These are phyloP conservation scores for Nesoenas mayeri DNA, from an alignment of 2,113 vertebrate species.

Conservation along the genomic window DNA sequence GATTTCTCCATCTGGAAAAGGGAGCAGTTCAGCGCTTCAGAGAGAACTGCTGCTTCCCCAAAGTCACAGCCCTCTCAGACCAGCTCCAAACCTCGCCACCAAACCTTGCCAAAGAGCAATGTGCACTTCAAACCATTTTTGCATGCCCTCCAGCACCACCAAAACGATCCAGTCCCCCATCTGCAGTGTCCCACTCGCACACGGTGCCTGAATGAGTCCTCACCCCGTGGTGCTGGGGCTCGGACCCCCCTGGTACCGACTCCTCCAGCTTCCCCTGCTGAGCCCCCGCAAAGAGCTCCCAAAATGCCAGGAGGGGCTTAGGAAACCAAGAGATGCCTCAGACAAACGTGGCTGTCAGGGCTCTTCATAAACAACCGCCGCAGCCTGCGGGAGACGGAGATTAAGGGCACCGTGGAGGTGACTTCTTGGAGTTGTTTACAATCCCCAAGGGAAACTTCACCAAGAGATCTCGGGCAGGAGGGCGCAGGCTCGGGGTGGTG, in stretches of 20 bases:
- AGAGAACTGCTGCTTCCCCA: not conserved
- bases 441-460: not conserved
- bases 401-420: not conserved
- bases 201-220: not conserved
- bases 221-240: not conserved
- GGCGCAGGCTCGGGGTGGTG: not conserved
- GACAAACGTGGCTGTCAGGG: not conserved
- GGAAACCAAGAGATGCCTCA: not conserved
- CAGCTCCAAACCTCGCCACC: not conserved
- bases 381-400: not conserved
- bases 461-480: not conserved
- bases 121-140: not conserved
- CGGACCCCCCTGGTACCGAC: fast-evolving
- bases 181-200: not conserved
- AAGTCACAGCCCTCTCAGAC: not conserved
- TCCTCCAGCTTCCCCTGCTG: not conserved
- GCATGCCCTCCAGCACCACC: not conserved
- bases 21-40: not conserved
- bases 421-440: not conserved
- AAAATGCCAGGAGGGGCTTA: not conserved
- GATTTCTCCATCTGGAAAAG: not conserved
- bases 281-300: not conserved
- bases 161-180: fast-evolving
- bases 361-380: not conserved
- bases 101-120: not conserved